Evolutionary conservation across 2,888 invertebrate genomes (phyloP).

Genomic region (Acleris literana): DNA sequence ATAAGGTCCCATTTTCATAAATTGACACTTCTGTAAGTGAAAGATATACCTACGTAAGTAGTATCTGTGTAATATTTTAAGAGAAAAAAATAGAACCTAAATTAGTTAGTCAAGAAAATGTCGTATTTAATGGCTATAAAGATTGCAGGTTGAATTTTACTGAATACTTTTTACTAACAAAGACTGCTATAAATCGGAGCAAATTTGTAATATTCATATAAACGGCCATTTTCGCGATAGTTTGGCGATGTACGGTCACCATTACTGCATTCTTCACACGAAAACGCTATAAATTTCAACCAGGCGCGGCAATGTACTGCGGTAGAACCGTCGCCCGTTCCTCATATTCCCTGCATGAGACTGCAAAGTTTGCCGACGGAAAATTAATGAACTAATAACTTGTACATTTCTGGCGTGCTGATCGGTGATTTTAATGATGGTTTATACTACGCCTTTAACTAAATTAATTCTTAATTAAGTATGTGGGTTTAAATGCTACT

Average conservation of each 20-base stretch:
- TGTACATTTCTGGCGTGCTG: conserved; percentile 14
- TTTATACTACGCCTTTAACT: too few relatives aligned
- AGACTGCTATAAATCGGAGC: conserved; percentile 23
- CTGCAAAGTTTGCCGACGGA: conserved; percentile 46
- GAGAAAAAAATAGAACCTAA: neutral
- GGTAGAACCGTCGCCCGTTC: conserved; percentile 38
- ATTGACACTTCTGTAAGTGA: neutral
- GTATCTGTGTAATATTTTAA: neutral
- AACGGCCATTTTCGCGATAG: conserved; percentile 52
- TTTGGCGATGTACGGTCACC: conserved; percentile 55
- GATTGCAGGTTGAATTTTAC: neutral
- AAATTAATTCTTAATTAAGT: too few relatives aligned
- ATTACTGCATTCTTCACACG: conserved; percentile 70
- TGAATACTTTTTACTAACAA: conserved; percentile 4
- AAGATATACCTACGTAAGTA: neutral
- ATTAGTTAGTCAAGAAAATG: neutral
- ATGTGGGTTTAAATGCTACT: too few relatives aligned
- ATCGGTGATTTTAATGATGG: too few relatives aligned
- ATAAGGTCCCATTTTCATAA: conserved; percentile 10
- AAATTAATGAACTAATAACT: conserved; percentile 52
- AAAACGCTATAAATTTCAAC: conserved; percentile 66
- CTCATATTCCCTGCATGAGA: conserved; percentile 35
- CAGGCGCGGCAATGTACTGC: conserved; percentile 62
- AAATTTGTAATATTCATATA: conserved; percentile 34
- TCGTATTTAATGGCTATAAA: too few relatives aligned